Base-by-base conservation (phyloP, 64 coral and sea anemone genomes). In the Trachythela sp. region DNA sequence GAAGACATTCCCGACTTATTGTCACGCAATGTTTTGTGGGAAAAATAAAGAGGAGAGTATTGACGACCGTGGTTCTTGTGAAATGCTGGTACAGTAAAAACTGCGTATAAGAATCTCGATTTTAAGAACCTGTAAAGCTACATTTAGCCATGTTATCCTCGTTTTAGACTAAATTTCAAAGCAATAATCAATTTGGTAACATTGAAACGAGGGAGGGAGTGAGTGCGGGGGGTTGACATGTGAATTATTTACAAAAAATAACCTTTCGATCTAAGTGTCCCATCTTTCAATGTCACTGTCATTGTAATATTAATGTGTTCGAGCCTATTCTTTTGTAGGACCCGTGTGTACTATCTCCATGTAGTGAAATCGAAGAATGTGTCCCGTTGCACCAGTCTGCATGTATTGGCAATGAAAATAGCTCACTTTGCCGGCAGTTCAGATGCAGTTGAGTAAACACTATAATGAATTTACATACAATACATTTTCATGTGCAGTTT, bases 1-100 rank as follows among this genome's bases (percentile, higher is more conserved):
- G 75, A 80, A 80, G 0, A 80, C 75, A 29, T 80, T 80, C 75
- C 75, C 75, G 13, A 37, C 75, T 35, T 20, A 29, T 18, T 80
- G 75, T 37, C 75, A 80, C 37, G 75, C 75, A 15, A 80, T 80
- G 34, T 80, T 37, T 80, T 80, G 75, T 80, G 75, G 75, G 31
- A 39, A 39, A 35, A 80, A 80, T 30, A 39, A 80, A 2, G 75
- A 80, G 1, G 30, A 30, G 15, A 30, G 35, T 14, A 80, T 80
- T 80, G 31, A 80, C 26, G 75, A 80, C 15, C 33, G 37, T 17
- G 33, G 42, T 6, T 45, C 75, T 35, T 80, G 75, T 30, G 75
- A 80, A 39, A 30, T 15, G 2, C 34, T 80, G 75, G 75, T 80
- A 80, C 56, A 27, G 24, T 18, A 15, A 52, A 9, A 18, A 27